Percentiles rank a stretch among this genome's conserved stretches.
These are phyloP conservation scores for Ceratina japonica DNA, from an alignment of 1,140 invertebrate species.

Conservation along the genomic window DNA sequence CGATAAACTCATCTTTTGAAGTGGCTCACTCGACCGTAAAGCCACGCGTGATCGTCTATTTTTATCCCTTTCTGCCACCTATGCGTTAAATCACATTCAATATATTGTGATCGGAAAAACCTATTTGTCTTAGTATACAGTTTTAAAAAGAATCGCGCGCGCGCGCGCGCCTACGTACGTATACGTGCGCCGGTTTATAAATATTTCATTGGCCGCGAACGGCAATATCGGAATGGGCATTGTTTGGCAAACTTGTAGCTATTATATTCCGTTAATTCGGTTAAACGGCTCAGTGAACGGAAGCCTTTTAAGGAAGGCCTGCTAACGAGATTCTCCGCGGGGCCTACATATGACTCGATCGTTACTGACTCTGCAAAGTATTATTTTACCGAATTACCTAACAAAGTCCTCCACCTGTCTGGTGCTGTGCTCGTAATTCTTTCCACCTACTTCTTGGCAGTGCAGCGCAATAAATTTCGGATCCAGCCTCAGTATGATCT, in stretches of 20 bases:
- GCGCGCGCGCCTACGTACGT: not conserved
- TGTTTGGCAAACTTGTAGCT: not conserved
- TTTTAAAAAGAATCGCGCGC: conserved; percentile 36
- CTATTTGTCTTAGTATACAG: conserved; percentile 35
- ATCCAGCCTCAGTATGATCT: conserved; percentile 87
- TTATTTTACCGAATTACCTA: conserved; percentile 80
- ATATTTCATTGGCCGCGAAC: not conserved
- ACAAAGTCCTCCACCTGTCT: conserved; percentile 95
- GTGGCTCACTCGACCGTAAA: conserved; percentile 66
- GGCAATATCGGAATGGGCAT: not conserved
- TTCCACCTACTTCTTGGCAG: conserved; percentile 98
- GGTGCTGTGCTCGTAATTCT: conserved; percentile 97
- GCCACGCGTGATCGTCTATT: conserved; percentile 72
- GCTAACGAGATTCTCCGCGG: conserved; percentile 35
- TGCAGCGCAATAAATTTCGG: conserved; percentile 96
- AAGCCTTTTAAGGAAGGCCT: conserved; percentile 64
- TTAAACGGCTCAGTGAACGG: conserved; percentile 58
- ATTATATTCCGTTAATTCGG: conserved; percentile 42
- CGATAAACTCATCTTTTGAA: conserved; percentile 72
- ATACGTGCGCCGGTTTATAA: conserved; percentile 1
- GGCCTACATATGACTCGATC: not conserved
- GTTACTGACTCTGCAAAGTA: not conserved
- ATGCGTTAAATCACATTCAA: conserved; percentile 66
- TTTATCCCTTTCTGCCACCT: conserved; percentile 68
- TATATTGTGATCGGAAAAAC: conserved; percentile 52